Evolutionary conservation across 2,888 invertebrate genomes (phyloP), one percentile per base, ranked within the genome.

Genomic region (Rapana venosa): DNA sequence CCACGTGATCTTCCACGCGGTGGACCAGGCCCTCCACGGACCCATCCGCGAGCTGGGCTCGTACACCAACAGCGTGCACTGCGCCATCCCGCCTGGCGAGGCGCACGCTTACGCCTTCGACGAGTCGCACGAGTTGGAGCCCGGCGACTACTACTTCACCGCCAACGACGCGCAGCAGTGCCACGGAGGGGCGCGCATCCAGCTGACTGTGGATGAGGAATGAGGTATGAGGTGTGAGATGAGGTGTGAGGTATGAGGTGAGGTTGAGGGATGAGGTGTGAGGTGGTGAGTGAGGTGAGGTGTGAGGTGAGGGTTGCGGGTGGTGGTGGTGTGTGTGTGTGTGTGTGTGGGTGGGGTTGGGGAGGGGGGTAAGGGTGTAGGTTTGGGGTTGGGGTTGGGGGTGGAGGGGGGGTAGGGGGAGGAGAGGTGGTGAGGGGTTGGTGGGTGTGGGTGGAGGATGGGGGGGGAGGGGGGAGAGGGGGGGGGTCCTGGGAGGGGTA

Each of bases 81-180:
- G 92, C 87, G 88, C 88, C 86, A 91, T 92, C 32, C 92, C 92
- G 0, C 91, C 90, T 0, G 92, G 91, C 87, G 84, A 88, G 22
- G 90, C 89, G 79, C 61, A 91, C 70, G 58, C 84, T 30, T 92
- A 90, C 90, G 70, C 70, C 20, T 83, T 89, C n/a, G 88, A 85
- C 58, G 58, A 32, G 11, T 87, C 88, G n/a, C 70, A 91, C 91
- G 30, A 30, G 4, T 90, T 91, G 36, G 70, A 84, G 26, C 90
- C 91, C 5, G 92, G 92, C 13, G 83, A 89, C 79, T 92, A 92
- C 84, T 92, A 83, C 91, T 91, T 92, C 74, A 87, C 89, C 17
- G 84, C 87, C n/a, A 58, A 61, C 56, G 88, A 90, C 87, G 17
- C 0, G 17, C 89, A 88, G 0, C n/a, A 88, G 56, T 92, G 92